phyloP scores from a whole-genome alignment of 2,113 vertebrate species.

The Bubalus kerabau region DNA sequence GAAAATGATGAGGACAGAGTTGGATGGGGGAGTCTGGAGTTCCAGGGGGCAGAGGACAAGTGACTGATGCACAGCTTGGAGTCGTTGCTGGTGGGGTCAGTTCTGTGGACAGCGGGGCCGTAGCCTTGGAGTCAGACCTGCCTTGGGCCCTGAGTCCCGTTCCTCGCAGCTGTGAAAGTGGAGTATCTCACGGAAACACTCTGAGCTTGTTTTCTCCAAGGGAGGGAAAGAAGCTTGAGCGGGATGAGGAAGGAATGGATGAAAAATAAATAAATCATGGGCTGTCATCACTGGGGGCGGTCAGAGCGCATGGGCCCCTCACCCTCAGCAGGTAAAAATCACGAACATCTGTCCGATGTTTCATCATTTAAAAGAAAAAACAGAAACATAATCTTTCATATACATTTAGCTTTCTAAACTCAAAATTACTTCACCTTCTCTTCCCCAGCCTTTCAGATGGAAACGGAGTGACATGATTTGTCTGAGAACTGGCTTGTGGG shows the following conservation, averaged over 20 bases:
- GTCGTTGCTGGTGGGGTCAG: not conserved
- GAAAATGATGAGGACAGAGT: not conserved
- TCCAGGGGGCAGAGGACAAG: not conserved
- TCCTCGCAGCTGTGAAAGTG: not conserved
- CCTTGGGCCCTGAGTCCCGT: not conserved
- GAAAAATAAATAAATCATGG: no score
- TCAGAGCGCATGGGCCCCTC: accelerated
- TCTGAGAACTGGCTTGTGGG: not conserved
- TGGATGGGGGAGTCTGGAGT: not conserved
- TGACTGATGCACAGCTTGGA: accelerated
- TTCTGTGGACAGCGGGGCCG: not conserved
- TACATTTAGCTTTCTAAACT: not conserved
- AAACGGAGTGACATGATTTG: accelerated
- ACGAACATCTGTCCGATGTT: accelerated
- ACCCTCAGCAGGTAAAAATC: not conserved
- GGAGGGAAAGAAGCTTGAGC: not conserved
- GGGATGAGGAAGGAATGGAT: not conserved
- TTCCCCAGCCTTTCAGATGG: not conserved
- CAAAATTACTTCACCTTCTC: not conserved
- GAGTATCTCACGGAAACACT: not conserved
- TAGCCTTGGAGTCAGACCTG: not conserved
- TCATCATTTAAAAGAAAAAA: not conserved
- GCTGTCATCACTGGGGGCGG: accelerated
- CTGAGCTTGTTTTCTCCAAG: not conserved
- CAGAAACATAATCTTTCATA: not conserved